phyloP scores from a whole-genome alignment of 2,888 invertebrate species.

The Diachrysia chrysitis region DNA sequence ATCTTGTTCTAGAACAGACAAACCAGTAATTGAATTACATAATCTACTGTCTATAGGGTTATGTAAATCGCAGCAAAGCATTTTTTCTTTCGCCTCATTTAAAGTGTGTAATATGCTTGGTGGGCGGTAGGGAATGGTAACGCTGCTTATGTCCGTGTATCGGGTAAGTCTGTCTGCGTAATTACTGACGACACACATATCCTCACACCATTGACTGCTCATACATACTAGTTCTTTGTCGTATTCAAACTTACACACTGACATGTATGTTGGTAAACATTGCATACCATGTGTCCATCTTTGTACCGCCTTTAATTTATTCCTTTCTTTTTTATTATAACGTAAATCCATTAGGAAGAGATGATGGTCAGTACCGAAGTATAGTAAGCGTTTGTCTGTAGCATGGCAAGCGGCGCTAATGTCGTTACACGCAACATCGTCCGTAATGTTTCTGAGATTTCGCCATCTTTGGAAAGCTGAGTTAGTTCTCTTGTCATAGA shows the following conservation, averaged over 20 bases:
- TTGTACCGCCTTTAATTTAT: conserved; percentile 75
- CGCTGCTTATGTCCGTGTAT: conserved; percentile 63
- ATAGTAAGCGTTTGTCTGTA: conserved; percentile 69
- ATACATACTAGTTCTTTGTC: conserved; percentile 78
- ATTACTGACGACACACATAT: conserved; percentile 79
- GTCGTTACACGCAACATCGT: conserved; percentile 73
- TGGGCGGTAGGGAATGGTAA: conserved; percentile 78
- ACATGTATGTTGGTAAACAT: conserved; percentile 82
- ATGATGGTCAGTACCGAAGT: conserved; percentile 79
- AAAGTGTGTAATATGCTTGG: conserved; percentile 75
- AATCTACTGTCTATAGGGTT: conserved; percentile 76
- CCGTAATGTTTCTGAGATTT: conserved; percentile 68
- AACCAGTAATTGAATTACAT: conserved; percentile 74
- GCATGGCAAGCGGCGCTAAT: conserved; percentile 76
- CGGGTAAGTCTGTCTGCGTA: conserved; percentile 68
- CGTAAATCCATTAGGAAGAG: conserved; percentile 79
- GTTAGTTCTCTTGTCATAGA: conserved; percentile 82
- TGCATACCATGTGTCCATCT: conserved; percentile 90
- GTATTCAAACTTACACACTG: conserved; percentile 73
- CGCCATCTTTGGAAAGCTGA: conserved; percentile 67
- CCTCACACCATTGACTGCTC: conserved; percentile 83
- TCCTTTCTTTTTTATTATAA: conserved; percentile 60
- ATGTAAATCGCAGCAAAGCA: conserved; percentile 74
- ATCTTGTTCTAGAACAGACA: conserved; percentile 67
- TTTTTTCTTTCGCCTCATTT: conserved; percentile 70